Evolutionary conservation across 2,113 vertebrate genomes (phyloP).

Genomic region (Athene cunicularia): DNA sequence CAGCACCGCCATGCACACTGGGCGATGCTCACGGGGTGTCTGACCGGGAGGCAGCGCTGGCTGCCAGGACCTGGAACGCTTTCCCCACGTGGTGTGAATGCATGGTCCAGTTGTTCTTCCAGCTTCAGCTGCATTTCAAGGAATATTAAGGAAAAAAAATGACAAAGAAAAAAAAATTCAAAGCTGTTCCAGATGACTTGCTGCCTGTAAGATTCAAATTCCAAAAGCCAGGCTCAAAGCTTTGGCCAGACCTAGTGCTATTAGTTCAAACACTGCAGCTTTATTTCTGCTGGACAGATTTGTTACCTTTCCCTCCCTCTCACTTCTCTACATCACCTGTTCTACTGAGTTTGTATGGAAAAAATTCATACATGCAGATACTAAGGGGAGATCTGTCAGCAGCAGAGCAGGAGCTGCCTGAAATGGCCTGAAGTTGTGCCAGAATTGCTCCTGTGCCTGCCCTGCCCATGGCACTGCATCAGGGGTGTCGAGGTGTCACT

Average conservation of each 20-base stretch:
- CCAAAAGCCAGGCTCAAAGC: constrained; percentile 11
- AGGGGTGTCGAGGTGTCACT: background rate
- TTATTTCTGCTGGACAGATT: background rate
- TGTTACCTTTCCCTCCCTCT: background rate
- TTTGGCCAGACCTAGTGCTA: constrained; percentile 26
- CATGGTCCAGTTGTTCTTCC: background rate
- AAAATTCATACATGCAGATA: background rate
- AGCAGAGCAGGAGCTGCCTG: background rate
- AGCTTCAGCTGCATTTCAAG: constrained; percentile 44
- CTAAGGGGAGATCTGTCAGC: background rate
- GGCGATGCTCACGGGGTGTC: background rate
- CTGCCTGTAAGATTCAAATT: constrained; percentile 2
- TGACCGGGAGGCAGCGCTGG: background rate
- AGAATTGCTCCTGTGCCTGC: background rate
- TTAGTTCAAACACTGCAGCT: constrained; percentile 39
- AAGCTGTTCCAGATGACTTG: constrained; percentile 52
- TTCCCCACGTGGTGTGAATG: background rate
- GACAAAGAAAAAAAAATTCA: background rate
- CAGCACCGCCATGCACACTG: fast-evolving
- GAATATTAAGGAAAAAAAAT: background rate
- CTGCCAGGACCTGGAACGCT: background rate
- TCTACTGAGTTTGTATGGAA: constrained; percentile 7
- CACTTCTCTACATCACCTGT: background rate
- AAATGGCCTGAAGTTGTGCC: background rate
- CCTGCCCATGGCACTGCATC: background rate